A percentile compares a stretch with the other conserved stretches of the same genome.
phyloP scores from a whole-genome alignment of 2,888 invertebrate genomes.

The Apantesis nais region DNA sequence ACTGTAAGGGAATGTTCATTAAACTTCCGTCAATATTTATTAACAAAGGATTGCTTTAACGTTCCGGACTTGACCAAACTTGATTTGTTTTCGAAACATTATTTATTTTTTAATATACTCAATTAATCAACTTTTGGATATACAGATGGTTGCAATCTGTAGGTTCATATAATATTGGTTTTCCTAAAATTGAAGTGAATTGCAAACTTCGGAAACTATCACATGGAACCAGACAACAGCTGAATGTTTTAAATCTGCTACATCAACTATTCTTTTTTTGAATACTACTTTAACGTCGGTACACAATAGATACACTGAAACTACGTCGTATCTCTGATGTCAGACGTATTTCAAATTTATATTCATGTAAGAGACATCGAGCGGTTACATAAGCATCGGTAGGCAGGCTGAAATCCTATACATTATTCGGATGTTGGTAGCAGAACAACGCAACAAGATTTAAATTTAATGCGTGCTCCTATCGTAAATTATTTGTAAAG shows the following conservation, averaged over 20 bases:
- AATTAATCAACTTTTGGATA: background rate
- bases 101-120: too few relatives aligned
- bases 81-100: background rate
- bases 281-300: background rate
- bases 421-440: background rate
- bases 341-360: background rate
- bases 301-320: background rate
- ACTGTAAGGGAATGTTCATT: background rate
- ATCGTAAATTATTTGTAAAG: background rate
- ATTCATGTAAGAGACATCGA: background rate
- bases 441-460: background rate
- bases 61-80: background rate
- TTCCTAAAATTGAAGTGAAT: background rate
- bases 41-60: background rate
- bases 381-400: background rate
- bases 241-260: background rate
- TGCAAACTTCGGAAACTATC: background rate
- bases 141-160: background rate
- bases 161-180: background rate
- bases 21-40: background rate
- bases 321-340: background rate
- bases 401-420: background rate
- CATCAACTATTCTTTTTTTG: background rate
- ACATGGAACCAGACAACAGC: background rate
- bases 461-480: background rate